Conservation (phyloP, 1,140 invertebrate species). For the Mylabris phalerata region DNA sequence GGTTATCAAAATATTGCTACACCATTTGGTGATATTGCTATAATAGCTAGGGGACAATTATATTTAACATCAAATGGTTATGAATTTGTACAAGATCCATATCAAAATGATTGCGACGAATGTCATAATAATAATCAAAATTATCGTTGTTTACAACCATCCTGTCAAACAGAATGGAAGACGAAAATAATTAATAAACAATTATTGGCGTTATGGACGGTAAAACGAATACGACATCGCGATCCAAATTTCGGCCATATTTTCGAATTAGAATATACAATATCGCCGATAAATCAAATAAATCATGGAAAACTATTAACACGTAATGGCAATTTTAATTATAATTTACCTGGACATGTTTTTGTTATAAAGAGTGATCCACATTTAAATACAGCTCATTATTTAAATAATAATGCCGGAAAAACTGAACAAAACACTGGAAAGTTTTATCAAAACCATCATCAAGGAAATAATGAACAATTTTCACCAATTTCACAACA, state of each 20-base stretch:
- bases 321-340: conserved; percentile 32
- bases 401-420: neutral
- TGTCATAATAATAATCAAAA: conserved; percentile 29
- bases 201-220: conserved; percentile 54
- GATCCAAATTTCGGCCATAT: conserved; percentile 45
- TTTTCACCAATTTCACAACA: neutral
- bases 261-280: conserved; percentile 58
- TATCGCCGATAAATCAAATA: conserved; percentile 44
- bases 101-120: conserved; percentile 42
- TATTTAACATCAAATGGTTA: conserved; percentile 45
- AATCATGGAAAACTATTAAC: conserved; percentile 11
- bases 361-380: conserved; percentile 28
- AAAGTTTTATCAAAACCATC: neutral
- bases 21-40: conserved; percentile 53
- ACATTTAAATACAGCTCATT: neutral
- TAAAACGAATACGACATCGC: conserved; percentile 54
- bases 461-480: neutral
- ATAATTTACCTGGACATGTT: conserved; percentile 35
- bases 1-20: conserved; percentile 40
- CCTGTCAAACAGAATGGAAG: conserved; percentile 21
- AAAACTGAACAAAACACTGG: neutral
- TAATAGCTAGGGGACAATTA: conserved; percentile 52
- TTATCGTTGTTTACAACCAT: conserved; percentile 10
- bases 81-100: conserved; percentile 51
- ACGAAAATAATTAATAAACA: conserved; percentile 37